These are phyloP conservation scores for Gouania willdenowi DNA, from an alignment of 2,797 vertebrate species.

Conservation along the genomic window DNA sequence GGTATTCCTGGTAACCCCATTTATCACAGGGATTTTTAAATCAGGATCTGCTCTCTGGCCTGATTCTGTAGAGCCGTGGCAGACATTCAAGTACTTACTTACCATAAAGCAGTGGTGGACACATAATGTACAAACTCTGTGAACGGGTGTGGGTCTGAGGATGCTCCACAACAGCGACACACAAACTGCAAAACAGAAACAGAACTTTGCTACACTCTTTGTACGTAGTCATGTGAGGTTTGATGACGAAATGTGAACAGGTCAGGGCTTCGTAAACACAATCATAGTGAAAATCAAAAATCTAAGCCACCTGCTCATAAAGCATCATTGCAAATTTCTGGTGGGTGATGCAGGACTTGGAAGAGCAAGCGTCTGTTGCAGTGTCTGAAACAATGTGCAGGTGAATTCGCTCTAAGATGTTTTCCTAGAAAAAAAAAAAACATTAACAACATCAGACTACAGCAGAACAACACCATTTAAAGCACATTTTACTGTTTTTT, in stretches of 20 bases:
- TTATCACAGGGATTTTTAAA: conserved; percentile 35
- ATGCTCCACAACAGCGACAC: conserved; percentile 92
- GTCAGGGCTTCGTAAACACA: no score
- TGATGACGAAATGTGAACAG: no score
- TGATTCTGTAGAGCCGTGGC: conserved; percentile 27
- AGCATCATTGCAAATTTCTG: conserved; percentile 99
- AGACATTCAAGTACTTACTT: conserved; percentile 70
- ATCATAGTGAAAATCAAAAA: background rate
- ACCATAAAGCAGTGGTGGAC: conserved; percentile 96
- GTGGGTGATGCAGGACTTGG: conserved; percentile 94
- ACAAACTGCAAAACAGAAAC: conserved; percentile 81
- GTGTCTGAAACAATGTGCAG: conserved; percentile 90
- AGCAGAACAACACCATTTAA: background rate
- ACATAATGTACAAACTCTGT: conserved; percentile 96
- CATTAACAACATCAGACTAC: no score
- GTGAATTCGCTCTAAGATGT: conserved; percentile 93
- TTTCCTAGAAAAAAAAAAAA: conserved; percentile 79
- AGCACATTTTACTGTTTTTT: no score
- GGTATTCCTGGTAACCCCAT: conserved; percentile 7
- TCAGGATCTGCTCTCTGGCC: conserved; percentile 21
- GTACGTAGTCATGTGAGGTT: no score
- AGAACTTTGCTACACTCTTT: no score
- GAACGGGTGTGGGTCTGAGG: conserved; percentile 94
- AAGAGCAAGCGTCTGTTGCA: conserved; percentile 87
- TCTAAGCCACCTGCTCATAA: conserved; percentile 87